Evolutionary conservation across 2,888 invertebrate genomes (phyloP), one percentile per base, ranked within the genome.

Genomic region (Cephus pulcher): DNA sequence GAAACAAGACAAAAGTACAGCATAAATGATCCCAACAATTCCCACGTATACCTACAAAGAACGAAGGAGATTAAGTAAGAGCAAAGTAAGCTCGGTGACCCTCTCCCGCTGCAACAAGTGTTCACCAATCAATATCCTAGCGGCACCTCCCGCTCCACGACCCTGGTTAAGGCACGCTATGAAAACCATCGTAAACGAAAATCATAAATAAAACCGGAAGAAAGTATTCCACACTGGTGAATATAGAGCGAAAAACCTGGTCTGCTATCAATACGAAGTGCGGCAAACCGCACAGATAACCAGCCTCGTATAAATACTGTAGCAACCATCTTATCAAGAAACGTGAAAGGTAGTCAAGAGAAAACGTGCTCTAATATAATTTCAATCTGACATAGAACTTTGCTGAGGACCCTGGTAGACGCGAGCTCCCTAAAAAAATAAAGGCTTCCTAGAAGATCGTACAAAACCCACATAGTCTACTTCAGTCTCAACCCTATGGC

Each of bases 31-130:
- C 56, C 23, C 56, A 56, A 56, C 0, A 23, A 56, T 23, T 56
- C 23, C 23, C 23, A 56, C 9, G 56, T 56, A 56, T 23, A 35
- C 3, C 12, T 35, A 23, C 9, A 56, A 56, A 23, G 56, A 56
- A 56, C 6, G 9, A 23, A 23, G 23, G 56, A 56, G 56, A 56
- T 9, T 56, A 23, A 6, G 40, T 56, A 56, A 23, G 56, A 56
- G 56, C 56, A 23, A 23, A 56, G 23, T 56, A 56, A 56, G 56
- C 56, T 56, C 56, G 56, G 56, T 56, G 56, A 56, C 56, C 56
- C 56, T 56, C 56, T 56, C 56, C 56, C 74, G 40, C 83, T 79
- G 85, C 85, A 86, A 86, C 85, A 86, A 85, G 85, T 86, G 84
- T 85, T 84, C 79, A 23, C 80, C 77, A 82, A 85, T 85, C 85